Conservation (phyloP, 2,113 vertebrate genomes). For the Fregetta grallaria region DNA sequence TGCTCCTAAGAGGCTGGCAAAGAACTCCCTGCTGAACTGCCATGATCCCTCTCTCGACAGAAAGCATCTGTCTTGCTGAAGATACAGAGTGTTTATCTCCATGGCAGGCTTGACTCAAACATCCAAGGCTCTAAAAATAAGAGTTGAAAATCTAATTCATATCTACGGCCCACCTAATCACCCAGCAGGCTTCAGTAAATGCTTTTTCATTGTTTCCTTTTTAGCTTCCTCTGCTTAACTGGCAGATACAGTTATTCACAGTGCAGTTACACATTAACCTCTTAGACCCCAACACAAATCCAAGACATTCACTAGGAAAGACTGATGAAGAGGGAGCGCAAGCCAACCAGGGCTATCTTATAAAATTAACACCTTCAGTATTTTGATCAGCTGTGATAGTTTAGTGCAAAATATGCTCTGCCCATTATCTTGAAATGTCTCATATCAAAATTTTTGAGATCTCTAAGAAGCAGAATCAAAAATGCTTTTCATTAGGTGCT, state of each 20-base stretch:
- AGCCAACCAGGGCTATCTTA: not conserved
- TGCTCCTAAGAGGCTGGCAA: not conserved
- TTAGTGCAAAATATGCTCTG: not conserved
- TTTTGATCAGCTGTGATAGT: not conserved
- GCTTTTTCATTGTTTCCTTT: conserved; percentile 16
- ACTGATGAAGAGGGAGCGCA: not conserved
- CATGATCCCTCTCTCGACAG: not conserved
- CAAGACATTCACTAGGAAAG: not conserved
- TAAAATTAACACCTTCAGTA: not conserved
- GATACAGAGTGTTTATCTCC: not conserved
- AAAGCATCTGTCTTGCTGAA: conserved; percentile 21
- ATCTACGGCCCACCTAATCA: not conserved
- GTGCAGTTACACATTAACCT: not conserved
- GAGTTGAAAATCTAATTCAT: conserved; percentile 29
- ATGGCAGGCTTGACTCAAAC: not conserved
- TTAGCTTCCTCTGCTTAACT: not conserved
- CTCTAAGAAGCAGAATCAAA: not conserved
- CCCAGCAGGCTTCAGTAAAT: not conserved
- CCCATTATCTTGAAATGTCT: not conserved
- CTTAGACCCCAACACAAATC: not conserved
- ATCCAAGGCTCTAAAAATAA: not conserved
- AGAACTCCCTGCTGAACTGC: not conserved
- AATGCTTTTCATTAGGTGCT: not conserved
- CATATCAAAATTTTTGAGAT: not conserved
- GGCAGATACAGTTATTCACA: not conserved